A percentile compares a stretch with the other conserved stretches of the same genome.
Conservation (phyloP, 2,113 vertebrate genomes). For the Python bivittatus region DNA sequence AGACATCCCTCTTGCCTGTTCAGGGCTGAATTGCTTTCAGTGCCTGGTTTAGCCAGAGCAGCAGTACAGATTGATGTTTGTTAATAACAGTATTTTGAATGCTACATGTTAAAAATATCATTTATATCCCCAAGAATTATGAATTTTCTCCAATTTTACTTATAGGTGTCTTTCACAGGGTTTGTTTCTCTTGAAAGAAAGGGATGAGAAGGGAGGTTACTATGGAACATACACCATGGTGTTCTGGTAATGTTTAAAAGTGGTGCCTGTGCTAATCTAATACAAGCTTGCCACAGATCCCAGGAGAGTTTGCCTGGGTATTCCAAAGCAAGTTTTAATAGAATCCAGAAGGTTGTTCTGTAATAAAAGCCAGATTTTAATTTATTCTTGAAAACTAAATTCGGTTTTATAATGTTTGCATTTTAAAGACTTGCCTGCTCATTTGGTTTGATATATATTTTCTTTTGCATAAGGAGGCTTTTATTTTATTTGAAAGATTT, state of each 20-base stretch:
- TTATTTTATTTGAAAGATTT: constrained; percentile 18
- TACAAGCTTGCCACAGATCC: constrained; percentile 57
- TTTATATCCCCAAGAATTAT: constrained; percentile 17
- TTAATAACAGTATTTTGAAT: background rate
- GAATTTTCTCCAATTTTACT: constrained; percentile 42
- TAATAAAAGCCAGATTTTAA: constrained; percentile 50
- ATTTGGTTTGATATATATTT: background rate
- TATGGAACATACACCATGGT: constrained; percentile 44
- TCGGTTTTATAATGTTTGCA: constrained; percentile 42
- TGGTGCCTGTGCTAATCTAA: constrained; percentile 61
- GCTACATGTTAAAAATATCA: background rate
- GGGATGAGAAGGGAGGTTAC: constrained; percentile 40
- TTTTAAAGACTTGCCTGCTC: constrained; percentile 5
- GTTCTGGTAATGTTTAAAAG: constrained; percentile 64
- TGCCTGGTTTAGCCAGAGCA: background rate
- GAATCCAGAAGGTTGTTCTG: constrained; percentile 33
- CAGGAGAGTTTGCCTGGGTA: constrained; percentile 41
- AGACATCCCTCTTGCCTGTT: background rate
- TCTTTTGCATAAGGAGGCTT: background rate
- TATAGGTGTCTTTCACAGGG: constrained; percentile 49
- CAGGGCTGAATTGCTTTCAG: background rate
- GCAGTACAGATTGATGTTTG: background rate
- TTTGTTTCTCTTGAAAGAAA: constrained; percentile 44
- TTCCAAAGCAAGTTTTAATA: constrained; percentile 60
- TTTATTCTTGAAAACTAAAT: constrained; percentile 31